These are phyloP conservation scores for Piprites chloris DNA, from an alignment of 2,113 vertebrate genomes.

Conservation along the genomic window DNA sequence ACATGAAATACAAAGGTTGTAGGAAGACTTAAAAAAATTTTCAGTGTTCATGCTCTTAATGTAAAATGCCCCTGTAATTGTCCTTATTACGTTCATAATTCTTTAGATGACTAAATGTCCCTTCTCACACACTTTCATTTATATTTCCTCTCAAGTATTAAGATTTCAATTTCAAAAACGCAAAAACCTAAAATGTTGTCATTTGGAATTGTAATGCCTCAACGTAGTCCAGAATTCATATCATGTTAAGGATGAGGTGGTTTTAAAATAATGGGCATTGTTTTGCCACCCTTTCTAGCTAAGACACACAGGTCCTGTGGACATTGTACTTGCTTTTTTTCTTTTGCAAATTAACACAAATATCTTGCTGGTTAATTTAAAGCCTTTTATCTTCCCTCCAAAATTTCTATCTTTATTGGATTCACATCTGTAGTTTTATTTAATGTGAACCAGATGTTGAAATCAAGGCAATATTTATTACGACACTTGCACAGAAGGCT, in stretches of 20 bases:
- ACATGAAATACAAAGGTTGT: neutral
- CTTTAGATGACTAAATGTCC: neutral
- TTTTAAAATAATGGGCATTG: neutral
- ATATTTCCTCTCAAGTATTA: neutral
- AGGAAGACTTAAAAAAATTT: neutral
- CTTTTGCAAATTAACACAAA: constrained; percentile 21
- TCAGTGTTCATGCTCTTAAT: neutral
- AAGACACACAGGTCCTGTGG: neutral
- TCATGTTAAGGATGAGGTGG: accelerated
- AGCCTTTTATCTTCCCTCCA: constrained; percentile 9
- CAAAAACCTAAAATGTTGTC: neutral
- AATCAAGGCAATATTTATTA: constrained; percentile 14
- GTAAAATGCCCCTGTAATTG: neutral
- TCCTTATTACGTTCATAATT: neutral
- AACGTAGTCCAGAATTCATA: neutral
- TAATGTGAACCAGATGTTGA: constrained; percentile 45
- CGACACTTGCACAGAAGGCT: neutral
- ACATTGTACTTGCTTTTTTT: neutral
- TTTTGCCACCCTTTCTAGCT: neutral
- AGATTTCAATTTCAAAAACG: neutral
- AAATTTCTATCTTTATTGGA: constrained; percentile 32
- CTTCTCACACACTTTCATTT: neutral
- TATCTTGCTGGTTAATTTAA: constrained; percentile 5
- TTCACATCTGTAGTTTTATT: constrained; percentile 46
- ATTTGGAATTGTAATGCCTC: neutral